A percentile compares a stretch with the other conserved stretches of the same genome.
Evolutionary conservation across 2,113 vertebrate genomes (phyloP).

Genomic region (Lucifuga dentata): DNA sequence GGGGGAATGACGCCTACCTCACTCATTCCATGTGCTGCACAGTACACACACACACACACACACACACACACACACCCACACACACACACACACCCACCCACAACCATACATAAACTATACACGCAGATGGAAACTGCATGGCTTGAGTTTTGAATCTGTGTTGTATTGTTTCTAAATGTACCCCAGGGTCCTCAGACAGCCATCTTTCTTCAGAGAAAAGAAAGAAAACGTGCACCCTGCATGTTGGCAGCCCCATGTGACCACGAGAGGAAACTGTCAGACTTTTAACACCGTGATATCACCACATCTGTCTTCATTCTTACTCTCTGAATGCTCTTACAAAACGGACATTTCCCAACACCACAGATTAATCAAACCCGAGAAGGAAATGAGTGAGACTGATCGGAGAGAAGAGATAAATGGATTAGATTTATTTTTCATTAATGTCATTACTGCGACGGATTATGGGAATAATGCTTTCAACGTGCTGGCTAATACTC

Average conservation of each 20-base stretch:
- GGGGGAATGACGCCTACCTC: constrained; percentile 47
- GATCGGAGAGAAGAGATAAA: constrained; percentile 61
- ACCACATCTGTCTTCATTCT: neutral
- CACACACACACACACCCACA: constrained; percentile 8
- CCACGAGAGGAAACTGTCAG: too few relatives aligned
- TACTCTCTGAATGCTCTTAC: constrained; percentile 12
- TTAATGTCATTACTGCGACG: constrained; percentile 55
- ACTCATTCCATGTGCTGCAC: constrained; percentile 6
- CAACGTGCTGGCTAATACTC: constrained; percentile 40
- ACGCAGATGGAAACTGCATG: too few relatives aligned
- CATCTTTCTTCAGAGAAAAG: too few relatives aligned
- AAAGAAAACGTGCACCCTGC: too few relatives aligned
- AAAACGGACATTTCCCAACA: constrained; percentile 10
- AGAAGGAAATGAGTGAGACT: constrained; percentile 56
- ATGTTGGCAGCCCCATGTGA: too few relatives aligned
- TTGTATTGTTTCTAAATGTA: too few relatives aligned
- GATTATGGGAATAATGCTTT: constrained; percentile 58
- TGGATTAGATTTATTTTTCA: constrained; percentile 68
- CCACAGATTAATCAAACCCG: constrained; percentile 47
- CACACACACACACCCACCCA: constrained; percentile 7
- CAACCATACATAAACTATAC: constrained; percentile 7
- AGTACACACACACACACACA: constrained; percentile 38
- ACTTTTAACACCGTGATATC: too few relatives aligned
- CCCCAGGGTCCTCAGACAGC: too few relatives aligned
- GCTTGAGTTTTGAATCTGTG: too few relatives aligned